These are phyloP conservation scores for Bombus superbus DNA, from an alignment of 1,140 invertebrate genomes.

Conservation along the genomic window DNA sequence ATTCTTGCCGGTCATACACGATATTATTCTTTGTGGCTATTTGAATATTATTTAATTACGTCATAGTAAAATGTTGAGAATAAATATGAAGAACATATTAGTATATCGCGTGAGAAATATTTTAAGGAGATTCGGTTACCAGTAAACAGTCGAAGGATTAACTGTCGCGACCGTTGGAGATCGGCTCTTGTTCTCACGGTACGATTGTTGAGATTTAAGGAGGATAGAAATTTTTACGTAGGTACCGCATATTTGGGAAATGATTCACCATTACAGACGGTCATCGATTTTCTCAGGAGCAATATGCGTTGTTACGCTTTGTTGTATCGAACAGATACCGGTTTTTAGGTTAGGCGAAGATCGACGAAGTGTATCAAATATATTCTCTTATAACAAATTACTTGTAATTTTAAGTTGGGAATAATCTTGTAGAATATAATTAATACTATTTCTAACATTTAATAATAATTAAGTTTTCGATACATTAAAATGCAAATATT, in stretches of 20 bases:
- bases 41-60: not conserved
- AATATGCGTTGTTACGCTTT: not conserved
- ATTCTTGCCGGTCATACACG: not conserved
- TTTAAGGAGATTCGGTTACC: too few relatives aligned
- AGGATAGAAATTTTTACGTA: not conserved
- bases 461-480: not conserved
- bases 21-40: too few relatives aligned
- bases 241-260: not conserved
- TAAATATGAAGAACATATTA: too few relatives aligned
- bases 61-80: not conserved
- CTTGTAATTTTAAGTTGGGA: not conserved
- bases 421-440: not conserved
- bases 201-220: not conserved
- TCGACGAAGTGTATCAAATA: not conserved
- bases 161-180: not conserved
- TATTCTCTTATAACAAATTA: not conserved
- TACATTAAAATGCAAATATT: not conserved
- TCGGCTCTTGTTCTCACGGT: not conserved
- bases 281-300: not conserved
- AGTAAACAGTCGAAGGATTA: not conserved
- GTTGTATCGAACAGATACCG: constrained; percentile 1
- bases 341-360: constrained; percentile 46
- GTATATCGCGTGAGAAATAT: not conserved
- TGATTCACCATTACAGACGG: constrained; percentile 6
- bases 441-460: not conserved